A percentile compares a stretch with the other conserved stretches of the same genome.
Conservation (phyloP, 2,113 vertebrate genomes). For the Pipra filicauda region DNA sequence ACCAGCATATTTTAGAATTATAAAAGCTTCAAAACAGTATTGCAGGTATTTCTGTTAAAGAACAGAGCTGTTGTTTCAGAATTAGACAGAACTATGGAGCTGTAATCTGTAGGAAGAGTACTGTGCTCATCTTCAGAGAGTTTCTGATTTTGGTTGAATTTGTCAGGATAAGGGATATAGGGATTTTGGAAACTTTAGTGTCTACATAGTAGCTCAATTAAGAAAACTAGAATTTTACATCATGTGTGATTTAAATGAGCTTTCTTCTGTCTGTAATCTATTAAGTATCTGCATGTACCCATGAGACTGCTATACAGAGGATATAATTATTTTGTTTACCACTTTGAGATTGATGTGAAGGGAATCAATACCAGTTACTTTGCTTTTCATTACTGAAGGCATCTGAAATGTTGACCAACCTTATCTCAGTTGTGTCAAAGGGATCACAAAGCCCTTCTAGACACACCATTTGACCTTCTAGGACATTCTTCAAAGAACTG, state of each 20-base stretch:
- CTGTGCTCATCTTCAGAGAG: not conserved
- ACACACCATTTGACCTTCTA: not conserved
- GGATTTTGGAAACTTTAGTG: not conserved
- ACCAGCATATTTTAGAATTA: not conserved
- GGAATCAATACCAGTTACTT: constrained; percentile 38
- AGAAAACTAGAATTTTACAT: not conserved
- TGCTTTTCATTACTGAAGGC: constrained; percentile 40
- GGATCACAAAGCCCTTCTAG: not conserved
- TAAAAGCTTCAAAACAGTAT: not conserved
- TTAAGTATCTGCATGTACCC: not conserved
- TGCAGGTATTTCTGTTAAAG: not conserved
- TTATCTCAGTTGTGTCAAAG: not conserved
- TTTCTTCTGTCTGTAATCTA: not conserved
- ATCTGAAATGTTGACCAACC: constrained; percentile 25
- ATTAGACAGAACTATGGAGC: not conserved
- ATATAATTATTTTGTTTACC: constrained; percentile 33
- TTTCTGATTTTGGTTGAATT: not conserved
- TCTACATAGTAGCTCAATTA: not conserved
- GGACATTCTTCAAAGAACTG: constrained; percentile 3
- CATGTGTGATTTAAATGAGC: not conserved
- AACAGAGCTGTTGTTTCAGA: not conserved
- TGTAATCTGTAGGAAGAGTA: not conserved
- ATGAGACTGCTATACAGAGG: not conserved
- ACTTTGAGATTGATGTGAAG: constrained; percentile 8
- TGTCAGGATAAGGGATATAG: not conserved